These are phyloP conservation scores for Mellilla xanthometata DNA, from an alignment of 2,888 invertebrate species.

Conservation along the genomic window DNA sequence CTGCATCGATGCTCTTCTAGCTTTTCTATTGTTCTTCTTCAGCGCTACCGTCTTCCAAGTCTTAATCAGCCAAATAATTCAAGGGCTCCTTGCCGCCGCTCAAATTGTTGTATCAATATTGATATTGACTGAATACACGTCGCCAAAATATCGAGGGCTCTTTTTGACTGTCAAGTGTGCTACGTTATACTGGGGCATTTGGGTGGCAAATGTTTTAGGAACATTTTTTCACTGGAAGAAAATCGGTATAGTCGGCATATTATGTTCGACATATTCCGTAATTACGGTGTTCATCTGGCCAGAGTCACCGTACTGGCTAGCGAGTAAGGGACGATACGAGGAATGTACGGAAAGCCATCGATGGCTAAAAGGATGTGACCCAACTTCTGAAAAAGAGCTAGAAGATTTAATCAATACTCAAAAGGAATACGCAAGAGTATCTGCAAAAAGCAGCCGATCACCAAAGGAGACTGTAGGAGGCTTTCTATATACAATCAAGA, in stretches of 20 bases:
- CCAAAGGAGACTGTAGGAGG: conserved; percentile 7
- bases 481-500: conserved; percentile 21
- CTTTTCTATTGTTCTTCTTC: conserved; percentile 32
- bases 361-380: conserved; percentile 43
- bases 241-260: conserved; percentile 32
- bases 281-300: conserved; percentile 34
- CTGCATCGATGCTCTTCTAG: conserved; percentile 22
- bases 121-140: conserved; percentile 42
- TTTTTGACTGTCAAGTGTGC: conserved; percentile 41
- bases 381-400: conserved; percentile 43
- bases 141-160: conserved; percentile 41
- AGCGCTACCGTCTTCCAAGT: conserved; percentile 36
- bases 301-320: conserved; percentile 51
- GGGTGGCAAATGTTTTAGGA: conserved; percentile 40
- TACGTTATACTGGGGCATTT: conserved; percentile 39
- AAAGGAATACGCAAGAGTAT: conserved; percentile 35
- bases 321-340: conserved; percentile 40
- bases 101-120: conserved; percentile 28
- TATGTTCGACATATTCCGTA: conserved; percentile 27
- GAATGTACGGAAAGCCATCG: conserved; percentile 42
- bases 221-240: conserved; percentile 42
- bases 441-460: too few species aligned
- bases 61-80: conserved; percentile 34
- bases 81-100: conserved; percentile 38
- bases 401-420: conserved; percentile 36